Percentiles rank a stretch among this genome's conserved stretches.
Conservation (phyloP, 2,888 invertebrate species). For the Fragum sueziense region DNA sequence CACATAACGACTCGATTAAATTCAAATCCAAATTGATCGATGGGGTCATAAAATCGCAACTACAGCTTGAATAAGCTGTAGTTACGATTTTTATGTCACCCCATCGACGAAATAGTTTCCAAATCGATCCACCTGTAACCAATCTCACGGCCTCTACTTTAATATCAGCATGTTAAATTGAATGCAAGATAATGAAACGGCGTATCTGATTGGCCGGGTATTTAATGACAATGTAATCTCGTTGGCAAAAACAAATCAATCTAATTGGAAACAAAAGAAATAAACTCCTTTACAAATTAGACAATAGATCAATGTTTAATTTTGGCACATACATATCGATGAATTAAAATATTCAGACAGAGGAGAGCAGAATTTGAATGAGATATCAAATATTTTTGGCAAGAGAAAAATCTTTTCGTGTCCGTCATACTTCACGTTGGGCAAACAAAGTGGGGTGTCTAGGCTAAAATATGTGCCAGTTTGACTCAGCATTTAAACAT, state of each 20-base stretch:
- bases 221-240: constrained; percentile 14
- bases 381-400: neutral
- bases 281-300: constrained; percentile 12
- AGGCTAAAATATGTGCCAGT: neutral
- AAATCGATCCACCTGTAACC: constrained; percentile 15
- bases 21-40: neutral
- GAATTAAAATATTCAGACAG: neutral
- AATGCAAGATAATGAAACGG: neutral
- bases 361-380: neutral
- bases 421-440: neutral
- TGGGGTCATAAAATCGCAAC: neutral
- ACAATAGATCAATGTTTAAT: constrained; percentile 14
- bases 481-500: neutral
- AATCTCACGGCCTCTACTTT: neutral
- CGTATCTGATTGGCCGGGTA: constrained; percentile 15
- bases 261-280: constrained; percentile 8
- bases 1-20: neutral
- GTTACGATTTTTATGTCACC: too few relatives aligned
- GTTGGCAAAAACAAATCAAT: neutral
- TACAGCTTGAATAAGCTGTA: too few relatives aligned
- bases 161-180: neutral
- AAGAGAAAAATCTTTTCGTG: neutral
- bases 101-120: too few relatives aligned
- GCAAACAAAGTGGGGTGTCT: neutral
- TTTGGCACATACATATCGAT: neutral